Conservation (phyloP, 2,797 vertebrate species). For the Danionella dracula region DNA sequence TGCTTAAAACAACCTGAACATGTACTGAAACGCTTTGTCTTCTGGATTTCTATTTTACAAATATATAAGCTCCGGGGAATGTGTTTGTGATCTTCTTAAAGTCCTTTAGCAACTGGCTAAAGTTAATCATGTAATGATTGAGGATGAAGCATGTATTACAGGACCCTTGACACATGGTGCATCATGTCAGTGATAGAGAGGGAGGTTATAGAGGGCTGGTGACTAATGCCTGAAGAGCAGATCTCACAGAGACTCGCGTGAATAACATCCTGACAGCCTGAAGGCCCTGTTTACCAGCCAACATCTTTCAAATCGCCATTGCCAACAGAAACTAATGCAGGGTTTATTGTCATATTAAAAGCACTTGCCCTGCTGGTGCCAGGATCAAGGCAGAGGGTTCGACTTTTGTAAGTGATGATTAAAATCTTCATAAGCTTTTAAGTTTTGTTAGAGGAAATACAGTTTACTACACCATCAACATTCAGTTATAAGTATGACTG, state of each 20-base stretch:
- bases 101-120: background rate
- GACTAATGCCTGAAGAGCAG: background rate
- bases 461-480: too few relatives aligned
- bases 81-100: background rate
- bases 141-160: background rate
- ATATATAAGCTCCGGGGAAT: background rate
- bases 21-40: background rate
- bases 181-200: background rate
- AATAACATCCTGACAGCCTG: conserved; percentile 6
- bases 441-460: too few relatives aligned
- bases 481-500: too few relatives aligned
- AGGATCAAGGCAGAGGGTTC: background rate
- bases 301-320: background rate
- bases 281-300: background rate
- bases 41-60: background rate
- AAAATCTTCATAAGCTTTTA: too few relatives aligned
- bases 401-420: background rate
- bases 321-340: background rate
- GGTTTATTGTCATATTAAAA: background rate
- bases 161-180: background rate
- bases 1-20: too few relatives aligned
- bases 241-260: background rate
- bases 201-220: background rate
- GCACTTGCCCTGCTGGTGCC: background rate
- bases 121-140: background rate